Evolutionary conservation across 2,888 invertebrate genomes (phyloP), one percentile per base, ranked within the genome.

Genomic region (Eupeodes latifasciatus): DNA sequence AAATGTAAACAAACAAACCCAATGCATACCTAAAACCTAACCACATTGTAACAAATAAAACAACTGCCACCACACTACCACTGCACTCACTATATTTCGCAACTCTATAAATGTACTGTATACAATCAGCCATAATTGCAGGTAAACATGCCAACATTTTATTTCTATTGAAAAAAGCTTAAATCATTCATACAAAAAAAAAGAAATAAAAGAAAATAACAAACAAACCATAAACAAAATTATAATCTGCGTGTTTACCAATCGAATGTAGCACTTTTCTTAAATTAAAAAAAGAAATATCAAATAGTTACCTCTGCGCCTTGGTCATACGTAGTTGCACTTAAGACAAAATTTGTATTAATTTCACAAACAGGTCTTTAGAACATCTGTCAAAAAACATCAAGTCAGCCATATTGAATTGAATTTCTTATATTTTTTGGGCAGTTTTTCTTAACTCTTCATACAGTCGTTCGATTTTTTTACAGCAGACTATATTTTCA

Each of bases 111-210:
- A 16, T 9, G 27, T 27, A 27, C 2, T 27, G 27, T 27, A 9
- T 19, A 71, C 82, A 82, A 75, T 86, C 82, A 79, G 64, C 82
- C 75, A 74, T 82, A 86, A 86, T 86, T 86, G 69, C 79, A 76
- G 78, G 82, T 75, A 75, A 75, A 82, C 86, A 86, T 76, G 86
- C 86, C 79, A 78, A 78, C 78, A 69, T 78, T 82, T 69, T 86
- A 71, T 57, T 57, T 71, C 51, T 44, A 80, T 72, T 61, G 55
- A 53, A 61, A 71, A 62, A 16, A 47, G 12, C 16, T 34, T 57
- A 57, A 62, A 59, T 59, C 34, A 59, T 59, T 19, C 1, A 19
- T 19, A 34, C 7, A 71, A 36, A 69, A 71, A 71, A 40, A 69
- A 62, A 51, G 34, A 61, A 49, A 57, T 12, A 77, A 47, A 76